Evolutionary conservation across 2,797 vertebrate genomes (phyloP), one percentile per base, ranked within the genome.

Genomic region (Tokudaia tokunoshimensis): DNA sequence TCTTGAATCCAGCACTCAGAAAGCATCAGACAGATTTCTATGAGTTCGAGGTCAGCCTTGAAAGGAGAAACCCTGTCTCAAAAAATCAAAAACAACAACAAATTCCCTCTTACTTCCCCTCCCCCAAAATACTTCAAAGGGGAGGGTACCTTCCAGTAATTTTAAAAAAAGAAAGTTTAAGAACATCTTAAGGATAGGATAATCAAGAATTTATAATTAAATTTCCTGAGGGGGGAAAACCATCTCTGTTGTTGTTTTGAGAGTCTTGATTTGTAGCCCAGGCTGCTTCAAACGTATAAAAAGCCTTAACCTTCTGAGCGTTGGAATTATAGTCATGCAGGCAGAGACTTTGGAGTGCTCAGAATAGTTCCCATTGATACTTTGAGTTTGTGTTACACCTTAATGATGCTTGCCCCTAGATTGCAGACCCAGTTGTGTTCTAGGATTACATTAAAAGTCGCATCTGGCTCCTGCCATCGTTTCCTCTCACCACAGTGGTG

Each of bases 401-500:
- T 55, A 57, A 67, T 91, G 4, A 15, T 92, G 31, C 84, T 94
- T 95, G 80, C 9, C 6, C 44, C 3, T 93, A 67, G 34, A 52
- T 63, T 78, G 19, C 22, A 10, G 26, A 31, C 7, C 70, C 29
- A 74, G 13, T 61, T 95, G 44, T 94, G 26, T 96, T 95, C 95
- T 94, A 91, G 70, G 52, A 96, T 86, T 47, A 92, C 50, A 94
- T 92, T 86, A 52, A 94, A 92, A 85, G 79, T 37, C 89, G 89
- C 50, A 57, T 61, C 17, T 34, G 41, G 50, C 11, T 50, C 41
- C 29, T 65, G 29, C 61, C 4, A 4, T 65, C 59, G 47, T 47
- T 47, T 26, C 37, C 37, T 47, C 41, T 63, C 41, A 84, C 41
- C 59, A 34, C 44, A 34, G 34, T 50, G 10, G 41, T 65, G 19